A percentile compares a stretch with the other conserved stretches of the same genome.
Conservation (phyloP, 2,888 invertebrate species). For the Empis stercorea region DNA sequence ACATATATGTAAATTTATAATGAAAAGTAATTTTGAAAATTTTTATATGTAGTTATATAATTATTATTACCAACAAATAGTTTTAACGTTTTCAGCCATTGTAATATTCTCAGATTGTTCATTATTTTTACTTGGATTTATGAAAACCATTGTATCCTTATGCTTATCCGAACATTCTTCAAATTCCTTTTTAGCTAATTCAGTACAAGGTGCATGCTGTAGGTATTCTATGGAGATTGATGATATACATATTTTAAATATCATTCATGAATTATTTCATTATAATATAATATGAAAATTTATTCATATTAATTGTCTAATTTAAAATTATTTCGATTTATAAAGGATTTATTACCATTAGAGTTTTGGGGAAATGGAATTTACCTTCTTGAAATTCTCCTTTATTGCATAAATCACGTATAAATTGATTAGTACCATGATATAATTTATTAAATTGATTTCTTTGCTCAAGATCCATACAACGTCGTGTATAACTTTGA, state of each 20-base stretch:
- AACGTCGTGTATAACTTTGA: slow-evolving; percentile 60
- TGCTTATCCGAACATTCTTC: slow-evolving; percentile 61
- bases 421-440: slow-evolving; percentile 52
- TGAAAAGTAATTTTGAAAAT: too few relatives aligned
- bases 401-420: slow-evolving; percentile 62
- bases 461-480: slow-evolving; percentile 60
- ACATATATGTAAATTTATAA: too few relatives aligned
- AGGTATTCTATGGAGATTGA: slow-evolving; percentile 60
- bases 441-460: slow-evolving; percentile 63
- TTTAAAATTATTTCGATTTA: too few relatives aligned
- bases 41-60: neutral
- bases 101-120: slow-evolving; percentile 30
- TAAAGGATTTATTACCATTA: neutral
- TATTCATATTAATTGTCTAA: too few relatives aligned
- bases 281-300: too few relatives aligned
- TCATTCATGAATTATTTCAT: too few relatives aligned
- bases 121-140: slow-evolving; percentile 34
- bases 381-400: slow-evolving; percentile 57
- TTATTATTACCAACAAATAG: slow-evolving; percentile 30
- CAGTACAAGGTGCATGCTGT: slow-evolving; percentile 63
- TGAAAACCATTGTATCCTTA: slow-evolving; percentile 50
- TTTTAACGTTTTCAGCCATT: slow-evolving; percentile 31
- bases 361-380: neutral
- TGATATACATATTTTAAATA: too few relatives aligned
- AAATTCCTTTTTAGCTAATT: slow-evolving; percentile 57